These are phyloP conservation scores for Haplotaxodon microlepis DNA, from an alignment of 2,113 vertebrate species.

Conservation along the genomic window DNA sequence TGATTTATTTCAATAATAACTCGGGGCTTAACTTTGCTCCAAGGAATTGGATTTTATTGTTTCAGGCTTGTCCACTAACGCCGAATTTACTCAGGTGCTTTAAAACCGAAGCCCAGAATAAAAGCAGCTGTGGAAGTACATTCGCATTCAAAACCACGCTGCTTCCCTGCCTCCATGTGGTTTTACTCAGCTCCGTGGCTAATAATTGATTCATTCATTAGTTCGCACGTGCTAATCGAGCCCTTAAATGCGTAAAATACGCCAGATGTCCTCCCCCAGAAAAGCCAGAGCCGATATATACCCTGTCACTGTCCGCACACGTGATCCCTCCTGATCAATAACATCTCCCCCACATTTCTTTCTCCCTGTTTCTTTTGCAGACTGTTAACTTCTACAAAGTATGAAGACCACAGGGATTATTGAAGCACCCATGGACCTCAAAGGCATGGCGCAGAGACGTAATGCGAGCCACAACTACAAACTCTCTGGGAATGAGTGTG, in stretches of 20 bases:
- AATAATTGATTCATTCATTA: constrained; percentile 67
- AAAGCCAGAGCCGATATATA: neutral
- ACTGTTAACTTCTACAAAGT: constrained; percentile 72
- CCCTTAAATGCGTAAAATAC: neutral
- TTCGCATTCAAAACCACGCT: neutral
- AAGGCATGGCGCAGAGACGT: constrained; percentile 41
- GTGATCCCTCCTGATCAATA: neutral
- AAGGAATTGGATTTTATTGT: neutral
- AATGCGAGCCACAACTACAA: constrained; percentile 48
- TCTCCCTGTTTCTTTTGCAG: constrained; percentile 26
- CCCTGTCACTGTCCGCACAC: neutral
- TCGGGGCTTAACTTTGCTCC: neutral
- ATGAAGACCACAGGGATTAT: constrained; percentile 66
- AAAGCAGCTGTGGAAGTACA: neutral
- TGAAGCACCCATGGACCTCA: constrained; percentile 69
- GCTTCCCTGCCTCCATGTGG: constrained; percentile 42
- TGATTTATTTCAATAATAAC: neutral
- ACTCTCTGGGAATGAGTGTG: constrained; percentile 22
- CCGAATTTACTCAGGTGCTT: constrained; percentile 20
- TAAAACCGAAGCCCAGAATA: neutral
- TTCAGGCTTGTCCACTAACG: neutral
- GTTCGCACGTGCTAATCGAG: constrained; percentile 35
- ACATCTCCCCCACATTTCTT: neutral
- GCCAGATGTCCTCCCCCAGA: neutral
- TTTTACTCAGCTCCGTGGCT: constrained; percentile 52